These are phyloP conservation scores for Brachyopa scutellaris DNA, from an alignment of 2,888 invertebrate species.

Conservation along the genomic window DNA sequence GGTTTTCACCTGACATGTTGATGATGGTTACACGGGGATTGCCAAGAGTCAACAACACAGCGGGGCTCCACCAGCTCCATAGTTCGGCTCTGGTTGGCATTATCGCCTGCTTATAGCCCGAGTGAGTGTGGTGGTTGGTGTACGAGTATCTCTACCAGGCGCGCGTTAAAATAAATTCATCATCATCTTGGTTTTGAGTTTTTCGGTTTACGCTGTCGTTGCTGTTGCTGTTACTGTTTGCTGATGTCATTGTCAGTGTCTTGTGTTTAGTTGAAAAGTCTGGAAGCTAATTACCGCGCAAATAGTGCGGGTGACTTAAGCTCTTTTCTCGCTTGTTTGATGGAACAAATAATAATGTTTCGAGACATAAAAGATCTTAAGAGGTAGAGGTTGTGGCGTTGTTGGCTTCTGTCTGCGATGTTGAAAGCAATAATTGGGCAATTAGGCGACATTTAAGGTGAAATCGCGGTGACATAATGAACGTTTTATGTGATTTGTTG, in stretches of 20 bases:
- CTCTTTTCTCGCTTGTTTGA: constrained; percentile 1
- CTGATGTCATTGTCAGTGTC: constrained; percentile 22
- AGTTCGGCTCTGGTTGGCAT: constrained; percentile 26
- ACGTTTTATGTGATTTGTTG: constrained; percentile 67
- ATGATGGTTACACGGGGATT: constrained; percentile 56
- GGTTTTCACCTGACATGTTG: constrained; percentile 61
- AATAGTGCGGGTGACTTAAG: constrained; percentile 61
- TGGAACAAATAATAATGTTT: constrained; percentile 28
- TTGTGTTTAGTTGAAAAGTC: constrained; percentile 33
- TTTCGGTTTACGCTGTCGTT: constrained; percentile 8
- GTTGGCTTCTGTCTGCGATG: constrained; percentile 38
- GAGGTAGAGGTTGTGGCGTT: not conserved
- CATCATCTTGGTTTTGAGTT: constrained; percentile 60
- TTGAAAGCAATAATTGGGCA: constrained; percentile 68
- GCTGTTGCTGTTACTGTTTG: not conserved
- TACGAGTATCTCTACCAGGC: constrained; percentile 18
- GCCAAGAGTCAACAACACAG: constrained; percentile 37
- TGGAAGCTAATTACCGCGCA: constrained; percentile 62
- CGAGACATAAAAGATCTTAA: constrained; percentile 36
- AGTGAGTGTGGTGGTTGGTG: constrained; percentile 42
- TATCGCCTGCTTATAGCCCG: constrained; percentile 39
- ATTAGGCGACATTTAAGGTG: constrained; percentile 68
- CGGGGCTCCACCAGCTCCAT: constrained; percentile 11
- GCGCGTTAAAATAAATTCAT: constrained; percentile 63
- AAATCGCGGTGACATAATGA: constrained; percentile 60